Conservation (phyloP, 1,140 invertebrate genomes). For the Drosophila littoralis region DNA sequence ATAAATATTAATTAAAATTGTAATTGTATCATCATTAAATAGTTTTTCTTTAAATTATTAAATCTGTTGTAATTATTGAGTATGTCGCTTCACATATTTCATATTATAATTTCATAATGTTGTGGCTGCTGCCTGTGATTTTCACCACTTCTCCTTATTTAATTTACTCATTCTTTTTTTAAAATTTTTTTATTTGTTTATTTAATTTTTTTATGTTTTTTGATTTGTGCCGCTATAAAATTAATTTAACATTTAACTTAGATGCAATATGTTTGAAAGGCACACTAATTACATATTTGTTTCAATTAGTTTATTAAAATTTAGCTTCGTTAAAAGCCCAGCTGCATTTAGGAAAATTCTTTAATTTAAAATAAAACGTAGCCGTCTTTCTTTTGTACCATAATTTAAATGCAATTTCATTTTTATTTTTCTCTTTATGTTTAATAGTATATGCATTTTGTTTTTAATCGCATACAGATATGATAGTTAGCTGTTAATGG, state of each 20-base stretch:
- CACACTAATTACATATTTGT: conserved; percentile 62
- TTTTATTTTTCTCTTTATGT: conserved; percentile 32
- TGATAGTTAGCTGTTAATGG: conserved; percentile 32
- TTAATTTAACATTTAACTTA: conserved; percentile 55
- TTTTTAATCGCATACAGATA: conserved; percentile 3
- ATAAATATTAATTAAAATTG: conserved; percentile 39
- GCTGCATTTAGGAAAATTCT: conserved; percentile 56
- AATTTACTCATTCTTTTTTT: neutral
- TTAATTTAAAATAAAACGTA: conserved; percentile 70
- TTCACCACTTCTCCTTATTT: conserved; percentile 1
- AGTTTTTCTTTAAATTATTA: conserved; percentile 27
- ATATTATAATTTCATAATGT: conserved; percentile 63
- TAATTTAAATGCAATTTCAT: conserved; percentile 77
- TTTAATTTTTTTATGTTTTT: conserved; percentile 13
- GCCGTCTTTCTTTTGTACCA: conserved; percentile 64
- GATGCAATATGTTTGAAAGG: conserved; percentile 50
- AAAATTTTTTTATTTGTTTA: conserved; percentile 1
- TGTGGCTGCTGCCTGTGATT: conserved; percentile 35
- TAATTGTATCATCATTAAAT: conserved; percentile 38
- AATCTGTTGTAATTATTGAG: conserved; percentile 53
- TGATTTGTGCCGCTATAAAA: conserved; percentile 34
- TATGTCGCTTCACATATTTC: conserved; percentile 54
- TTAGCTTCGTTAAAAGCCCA: conserved; percentile 11
- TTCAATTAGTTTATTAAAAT: conserved; percentile 24
- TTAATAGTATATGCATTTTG: conserved; percentile 1